These are phyloP conservation scores for Tiliacea aurago DNA, from an alignment of 2,888 invertebrate genomes.

Conservation along the genomic window DNA sequence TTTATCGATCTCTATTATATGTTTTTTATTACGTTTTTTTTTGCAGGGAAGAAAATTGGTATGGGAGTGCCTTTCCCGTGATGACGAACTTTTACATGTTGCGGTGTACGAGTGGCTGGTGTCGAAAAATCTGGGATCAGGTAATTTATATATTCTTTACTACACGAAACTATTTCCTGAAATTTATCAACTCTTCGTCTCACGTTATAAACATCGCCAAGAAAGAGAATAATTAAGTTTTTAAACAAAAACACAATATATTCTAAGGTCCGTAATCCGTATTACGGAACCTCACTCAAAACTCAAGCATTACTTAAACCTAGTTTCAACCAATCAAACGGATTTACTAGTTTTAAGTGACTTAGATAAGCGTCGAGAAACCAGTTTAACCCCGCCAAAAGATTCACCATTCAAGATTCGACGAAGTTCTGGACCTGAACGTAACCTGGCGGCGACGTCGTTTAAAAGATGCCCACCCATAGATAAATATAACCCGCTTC, in stretches of 20 bases:
- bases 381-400: no score
- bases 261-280: no score
- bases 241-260: neutral
- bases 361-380: no score
- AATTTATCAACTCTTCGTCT: neutral
- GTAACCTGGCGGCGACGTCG: no score
- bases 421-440: no score
- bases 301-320: neutral
- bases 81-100: slow-evolving; percentile 97
- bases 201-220: neutral
- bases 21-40: neutral
- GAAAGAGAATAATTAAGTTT: neutral
- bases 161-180: neutral
- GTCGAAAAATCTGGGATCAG: slow-evolving; percentile 92
- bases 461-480: no score
- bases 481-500: no score
- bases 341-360: neutral
- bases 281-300: no score
- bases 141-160: slow-evolving; percentile 66
- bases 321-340: neutral
- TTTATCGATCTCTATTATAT: neutral
- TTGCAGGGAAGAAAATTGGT: slow-evolving; percentile 90
- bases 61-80: slow-evolving; percentile 92
- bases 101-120: slow-evolving; percentile 98
- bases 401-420: no score